These are phyloP conservation scores for Pogonomyrmex californicus DNA, from an alignment of 1,140 invertebrate genomes.

Conservation along the genomic window DNA sequence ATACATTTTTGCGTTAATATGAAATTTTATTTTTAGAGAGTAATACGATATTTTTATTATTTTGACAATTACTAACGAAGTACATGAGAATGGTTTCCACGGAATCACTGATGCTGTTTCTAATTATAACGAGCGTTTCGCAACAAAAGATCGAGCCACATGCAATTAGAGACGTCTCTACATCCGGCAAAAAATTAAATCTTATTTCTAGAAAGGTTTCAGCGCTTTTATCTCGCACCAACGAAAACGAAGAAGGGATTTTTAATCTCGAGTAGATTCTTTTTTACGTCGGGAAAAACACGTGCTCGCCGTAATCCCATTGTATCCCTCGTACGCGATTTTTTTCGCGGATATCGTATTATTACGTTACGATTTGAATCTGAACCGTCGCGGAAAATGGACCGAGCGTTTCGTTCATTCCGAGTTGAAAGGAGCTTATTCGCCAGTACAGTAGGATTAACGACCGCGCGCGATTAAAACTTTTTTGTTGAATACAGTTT, in stretches of 20 bases:
- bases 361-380: neutral
- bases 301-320: neutral
- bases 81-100: neutral
- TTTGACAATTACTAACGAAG: neutral
- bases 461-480: conserved; percentile 37
- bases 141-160: conserved; percentile 21
- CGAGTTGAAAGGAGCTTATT: conserved; percentile 29
- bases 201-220: neutral
- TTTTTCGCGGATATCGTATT: neutral
- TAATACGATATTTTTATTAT: neutral
- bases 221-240: conserved; percentile 4
- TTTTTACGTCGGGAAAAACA: neutral
- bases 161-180: conserved; percentile 35
- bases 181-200: conserved; percentile 17
- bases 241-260: neutral
- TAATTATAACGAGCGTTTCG: neutral
- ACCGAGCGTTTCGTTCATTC: neutral
- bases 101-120: neutral
- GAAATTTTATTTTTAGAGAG: neutral
- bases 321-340: neutral
- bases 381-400: neutral
- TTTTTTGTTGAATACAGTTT: conserved; percentile 41
- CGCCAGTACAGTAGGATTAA: conserved; percentile 12
- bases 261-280: conserved; percentile 24
- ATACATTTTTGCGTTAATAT: too few relatives aligned